phyloP scores from a whole-genome alignment of 2,888 invertebrate species.

The Noctua janthe region DNA sequence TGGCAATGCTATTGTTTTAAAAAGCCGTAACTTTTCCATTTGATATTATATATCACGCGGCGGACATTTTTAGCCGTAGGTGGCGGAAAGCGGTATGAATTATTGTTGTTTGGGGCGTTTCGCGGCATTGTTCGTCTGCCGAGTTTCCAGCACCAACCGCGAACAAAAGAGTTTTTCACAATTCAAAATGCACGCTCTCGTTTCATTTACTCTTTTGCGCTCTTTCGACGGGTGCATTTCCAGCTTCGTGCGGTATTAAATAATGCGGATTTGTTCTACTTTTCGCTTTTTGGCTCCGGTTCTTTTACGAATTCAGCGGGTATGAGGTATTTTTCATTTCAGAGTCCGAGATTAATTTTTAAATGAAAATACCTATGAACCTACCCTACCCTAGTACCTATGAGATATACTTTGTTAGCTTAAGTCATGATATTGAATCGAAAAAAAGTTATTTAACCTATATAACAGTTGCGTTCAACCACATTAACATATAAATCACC shows the following conservation, averaged over 20 bases:
- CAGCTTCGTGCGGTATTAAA: slow-evolving; percentile 87
- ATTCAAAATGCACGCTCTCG: slow-evolving; percentile 89
- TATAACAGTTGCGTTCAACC: neutral
- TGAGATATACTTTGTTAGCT: slow-evolving; percentile 17
- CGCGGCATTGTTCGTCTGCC: slow-evolving; percentile 86
- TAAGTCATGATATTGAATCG: neutral
- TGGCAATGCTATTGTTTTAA: slow-evolving; percentile 88
- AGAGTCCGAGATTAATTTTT: slow-evolving; percentile 61
- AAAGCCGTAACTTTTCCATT: slow-evolving; percentile 89
- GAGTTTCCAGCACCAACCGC: slow-evolving; percentile 83
- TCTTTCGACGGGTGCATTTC: slow-evolving; percentile 88
- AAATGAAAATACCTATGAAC: slow-evolving; percentile 39
- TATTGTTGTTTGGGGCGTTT: slow-evolving; percentile 90
- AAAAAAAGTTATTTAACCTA: neutral
- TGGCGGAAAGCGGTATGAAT: slow-evolving; percentile 90
- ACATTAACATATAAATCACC: slow-evolving; percentile 36
- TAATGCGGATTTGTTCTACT: slow-evolving; percentile 86
- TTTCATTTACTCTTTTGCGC: slow-evolving; percentile 90
- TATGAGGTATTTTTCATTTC: slow-evolving; percentile 71
- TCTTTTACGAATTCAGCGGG: slow-evolving; percentile 72
- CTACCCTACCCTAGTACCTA: no score
- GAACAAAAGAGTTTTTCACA: slow-evolving; percentile 89
- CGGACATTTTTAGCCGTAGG: slow-evolving; percentile 91
- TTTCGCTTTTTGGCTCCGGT: slow-evolving; percentile 79
- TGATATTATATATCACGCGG: slow-evolving; percentile 89